Evolutionary conservation across 1,140 invertebrate species (phyloP), one percentile per base, ranked within the genome.

Genomic region (Platorchestia sp.): DNA sequence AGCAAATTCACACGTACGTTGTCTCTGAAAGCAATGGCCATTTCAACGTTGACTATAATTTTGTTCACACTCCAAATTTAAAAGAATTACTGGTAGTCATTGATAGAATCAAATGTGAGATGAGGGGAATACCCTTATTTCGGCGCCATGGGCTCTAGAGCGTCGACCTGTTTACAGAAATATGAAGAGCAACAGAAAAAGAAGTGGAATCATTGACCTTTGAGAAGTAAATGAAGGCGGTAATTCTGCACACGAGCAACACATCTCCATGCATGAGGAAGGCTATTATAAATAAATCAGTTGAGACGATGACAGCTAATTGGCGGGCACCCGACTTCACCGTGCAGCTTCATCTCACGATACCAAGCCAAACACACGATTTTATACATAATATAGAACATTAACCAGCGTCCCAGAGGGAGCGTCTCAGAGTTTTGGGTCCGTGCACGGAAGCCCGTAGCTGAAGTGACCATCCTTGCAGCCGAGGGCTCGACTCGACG

Each of bases 251-350:
- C 43, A 19, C 87, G 87, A 41, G 43, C 43, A 41, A 89, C 87
- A 42, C 87, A 89, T 89, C 87, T 89, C n/a, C 87, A 44, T 89
- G 87, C 59, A 75, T 36, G 10, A 75, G 59, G 59, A 75, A 75
- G 59, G 59, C 59, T 75, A 75, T 75, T 75, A 75, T 75, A 75
- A 75, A 36, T 75, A 75, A 75, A 75, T 75, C 59, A 75, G 87
- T 89, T 44, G 41, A 89, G n/a, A 44, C 87, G 87, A 89, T 89
- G 87, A 89, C 87, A 89, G 87, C 87, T 42, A 89, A 89, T 89
- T 89, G 87, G 41, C 16, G 87, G 87, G 87, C 87, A 75, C 43
- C 27, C 87, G n/a, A 42, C n/a, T 41, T 27, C 87, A 89, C 43
- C n/a, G n/a, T 89, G 87, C 59, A 44, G 87, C 87, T 89, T 44